Conservation (phyloP, 2,888 invertebrate species). For the Ophioninae sp. region DNA sequence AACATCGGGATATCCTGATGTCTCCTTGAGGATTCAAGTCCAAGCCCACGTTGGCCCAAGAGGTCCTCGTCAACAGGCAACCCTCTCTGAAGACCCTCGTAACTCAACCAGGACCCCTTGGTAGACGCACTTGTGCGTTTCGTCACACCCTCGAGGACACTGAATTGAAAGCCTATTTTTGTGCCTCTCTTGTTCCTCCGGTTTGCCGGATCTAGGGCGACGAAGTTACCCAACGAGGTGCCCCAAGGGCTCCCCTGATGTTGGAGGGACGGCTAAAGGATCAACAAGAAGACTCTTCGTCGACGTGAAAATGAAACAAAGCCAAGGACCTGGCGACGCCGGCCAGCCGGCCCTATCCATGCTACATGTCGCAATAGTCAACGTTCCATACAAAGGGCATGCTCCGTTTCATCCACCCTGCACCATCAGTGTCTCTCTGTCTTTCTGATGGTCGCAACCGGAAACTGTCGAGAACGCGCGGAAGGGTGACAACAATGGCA, state of each 20-base stretch:
- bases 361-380: constrained; percentile 30
- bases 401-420: constrained; percentile 22
- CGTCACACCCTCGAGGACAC: constrained; percentile 36
- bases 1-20: background rate
- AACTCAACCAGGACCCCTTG: background rate
- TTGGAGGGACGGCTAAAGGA: constrained; percentile 38
- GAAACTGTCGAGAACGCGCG: constrained; percentile 59
- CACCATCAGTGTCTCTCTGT: constrained; percentile 12
- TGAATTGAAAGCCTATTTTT: constrained; percentile 28
- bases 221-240: constrained; percentile 8
- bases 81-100: constrained; percentile 8
- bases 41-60: background rate
- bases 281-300: constrained; percentile 40
- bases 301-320: constrained; percentile 53
- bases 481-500: constrained; percentile 63
- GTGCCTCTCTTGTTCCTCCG: constrained; percentile 43
- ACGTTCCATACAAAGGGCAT: constrained; percentile 39
- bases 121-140: constrained; percentile 45
- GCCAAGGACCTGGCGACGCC: constrained; percentile 50
- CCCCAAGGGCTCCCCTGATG: background rate
- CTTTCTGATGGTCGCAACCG: constrained; percentile 42
- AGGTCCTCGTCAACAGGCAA: background rate
- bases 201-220: constrained; percentile 14
- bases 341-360: constrained; percentile 23
- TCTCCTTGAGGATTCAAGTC: constrained; percentile 3